Percentiles rank a stretch among this genome's conserved stretches.
phyloP scores from a whole-genome alignment of 2,797 vertebrate species.

The Syngnathus acus region DNA sequence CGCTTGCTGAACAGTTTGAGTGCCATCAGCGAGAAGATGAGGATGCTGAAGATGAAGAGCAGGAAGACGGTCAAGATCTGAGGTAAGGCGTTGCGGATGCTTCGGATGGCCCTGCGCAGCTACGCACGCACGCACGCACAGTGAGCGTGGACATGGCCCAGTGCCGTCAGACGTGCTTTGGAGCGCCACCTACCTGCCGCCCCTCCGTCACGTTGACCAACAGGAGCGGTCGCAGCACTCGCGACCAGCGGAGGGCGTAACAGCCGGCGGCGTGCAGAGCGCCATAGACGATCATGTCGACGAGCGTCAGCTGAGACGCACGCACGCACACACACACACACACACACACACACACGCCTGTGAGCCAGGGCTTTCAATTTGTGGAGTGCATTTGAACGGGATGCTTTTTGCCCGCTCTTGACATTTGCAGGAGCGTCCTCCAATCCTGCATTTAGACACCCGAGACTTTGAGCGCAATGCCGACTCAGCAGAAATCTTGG shows the following conservation, averaged over 20 bases:
- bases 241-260: constrained; percentile 76
- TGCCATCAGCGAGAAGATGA: constrained; percentile 91
- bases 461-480: neutral
- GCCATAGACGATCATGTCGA: constrained; percentile 78
- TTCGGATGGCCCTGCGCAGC: constrained; percentile 86
- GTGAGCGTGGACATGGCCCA: neutral
- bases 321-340: neutral
- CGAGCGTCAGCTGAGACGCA: constrained; percentile 72
- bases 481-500: too few relatives aligned
- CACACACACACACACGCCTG: neutral
- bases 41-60: constrained; percentile 87
- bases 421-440: neutral
- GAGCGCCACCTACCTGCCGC: constrained; percentile 73
- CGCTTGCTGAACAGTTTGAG: constrained; percentile 85
- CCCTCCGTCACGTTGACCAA: constrained; percentile 88
- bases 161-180: constrained; percentile 20
- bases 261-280: constrained; percentile 61
- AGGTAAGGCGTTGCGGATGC: constrained; percentile 85
- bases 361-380: too few relatives aligned
- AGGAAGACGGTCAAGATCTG: constrained; percentile 86
- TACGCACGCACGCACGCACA: constrained; percentile 43
- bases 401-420: neutral
- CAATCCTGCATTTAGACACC: too few relatives aligned
- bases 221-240: constrained; percentile 81
- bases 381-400: neutral